phyloP scores from a whole-genome alignment of 2,888 invertebrate species.

The Tiliacea citrago region DNA sequence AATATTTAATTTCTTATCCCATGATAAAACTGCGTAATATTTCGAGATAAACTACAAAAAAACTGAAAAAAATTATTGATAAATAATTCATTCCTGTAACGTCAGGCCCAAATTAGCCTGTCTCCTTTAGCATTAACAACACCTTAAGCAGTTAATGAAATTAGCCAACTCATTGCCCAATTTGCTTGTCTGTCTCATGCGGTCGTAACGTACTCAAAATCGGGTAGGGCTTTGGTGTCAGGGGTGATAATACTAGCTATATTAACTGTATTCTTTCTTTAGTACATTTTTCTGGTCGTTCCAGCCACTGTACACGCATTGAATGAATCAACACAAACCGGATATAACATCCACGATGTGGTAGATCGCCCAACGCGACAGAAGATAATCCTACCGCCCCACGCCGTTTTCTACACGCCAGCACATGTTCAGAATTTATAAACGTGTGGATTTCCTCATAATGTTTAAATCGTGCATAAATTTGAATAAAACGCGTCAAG shows the following conservation, averaged over 20 bases:
- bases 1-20: too few relatives aligned
- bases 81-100: too few relatives aligned
- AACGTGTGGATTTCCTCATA: conserved; percentile 56
- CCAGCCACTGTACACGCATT: not conserved
- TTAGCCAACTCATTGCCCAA: not conserved
- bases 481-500: conserved; percentile 54
- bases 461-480: conserved; percentile 54
- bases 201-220: not conserved
- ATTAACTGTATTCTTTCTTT: not conserved
- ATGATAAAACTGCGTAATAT: too few relatives aligned
- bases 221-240: too few relatives aligned
- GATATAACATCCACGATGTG: conserved; percentile 3
- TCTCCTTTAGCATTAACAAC: too few relatives aligned
- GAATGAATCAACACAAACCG: not conserved
- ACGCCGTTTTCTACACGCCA: conserved; percentile 52
- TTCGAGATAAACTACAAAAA: too few relatives aligned
- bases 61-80: too few relatives aligned
- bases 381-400: conserved; percentile 41
- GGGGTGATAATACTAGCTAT: not conserved
- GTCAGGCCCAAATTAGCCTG: too few relatives aligned
- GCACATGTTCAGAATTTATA: conserved; percentile 55
- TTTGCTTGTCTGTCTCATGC: not conserved
- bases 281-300: not conserved
- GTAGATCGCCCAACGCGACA: conserved; percentile 46
- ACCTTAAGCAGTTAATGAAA: not conserved